A percentile compares a stretch with the other conserved stretches of the same genome.
Conservation (phyloP, 2,113 vertebrate genomes). For the Macquaria ambigua region DNA sequence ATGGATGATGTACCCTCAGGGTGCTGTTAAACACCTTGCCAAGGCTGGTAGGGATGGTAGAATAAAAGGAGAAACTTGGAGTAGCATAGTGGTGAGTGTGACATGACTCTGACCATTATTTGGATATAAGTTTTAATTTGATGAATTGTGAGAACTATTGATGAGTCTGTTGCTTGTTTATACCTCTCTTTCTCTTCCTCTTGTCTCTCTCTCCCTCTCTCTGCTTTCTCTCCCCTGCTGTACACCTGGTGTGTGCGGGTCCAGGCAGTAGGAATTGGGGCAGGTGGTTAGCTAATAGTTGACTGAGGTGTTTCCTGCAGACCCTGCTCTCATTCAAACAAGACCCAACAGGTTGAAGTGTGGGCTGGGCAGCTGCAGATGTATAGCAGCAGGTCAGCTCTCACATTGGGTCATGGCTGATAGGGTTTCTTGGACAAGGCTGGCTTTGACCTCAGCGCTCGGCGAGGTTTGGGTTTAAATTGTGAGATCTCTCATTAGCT, state of each 20-base stretch:
- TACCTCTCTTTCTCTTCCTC: neutral
- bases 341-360: constrained; percentile 70
- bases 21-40: neutral
- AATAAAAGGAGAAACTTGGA: neutral
- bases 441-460: neutral
- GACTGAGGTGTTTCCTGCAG: constrained; percentile 71
- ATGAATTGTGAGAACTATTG: too few species aligned
- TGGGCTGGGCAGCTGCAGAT: constrained; percentile 47
- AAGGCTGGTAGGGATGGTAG: neutral
- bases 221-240: constrained; percentile 8
- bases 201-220: neutral
- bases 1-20: neutral
- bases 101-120: neutral
- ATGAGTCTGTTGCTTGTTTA: neutral
- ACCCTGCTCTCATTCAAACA: constrained; percentile 58
- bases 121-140: neutral
- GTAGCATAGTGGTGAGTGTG: neutral
- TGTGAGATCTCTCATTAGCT: neutral
- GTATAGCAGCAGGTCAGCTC: constrained; percentile 38
- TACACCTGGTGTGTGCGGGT: neutral
- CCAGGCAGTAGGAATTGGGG: constrained; percentile 48
- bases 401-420: constrained; percentile 33
- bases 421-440: constrained; percentile 35
- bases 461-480: neutral
- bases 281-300: constrained; percentile 66